Conservation (phyloP, 2,113 vertebrate genomes). For the Microtus pennsylvanicus region DNA sequence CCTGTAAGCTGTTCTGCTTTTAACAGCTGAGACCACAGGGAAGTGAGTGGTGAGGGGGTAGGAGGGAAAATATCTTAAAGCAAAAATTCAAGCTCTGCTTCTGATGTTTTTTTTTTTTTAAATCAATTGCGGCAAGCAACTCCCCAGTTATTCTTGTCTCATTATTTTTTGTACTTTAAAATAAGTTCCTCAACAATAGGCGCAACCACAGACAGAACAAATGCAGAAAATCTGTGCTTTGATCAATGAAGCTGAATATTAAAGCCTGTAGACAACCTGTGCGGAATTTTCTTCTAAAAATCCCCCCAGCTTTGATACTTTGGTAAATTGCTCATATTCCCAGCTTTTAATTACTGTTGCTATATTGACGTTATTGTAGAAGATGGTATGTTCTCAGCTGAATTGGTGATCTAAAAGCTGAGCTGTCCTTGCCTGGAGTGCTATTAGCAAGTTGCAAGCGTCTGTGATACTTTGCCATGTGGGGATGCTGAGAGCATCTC, state of each 20-base stretch:
- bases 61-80: slow-evolving; percentile 42
- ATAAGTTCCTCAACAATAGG: slow-evolving; percentile 50
- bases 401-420: slow-evolving; percentile 10
- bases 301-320: background rate
- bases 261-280: background rate
- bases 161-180: slow-evolving; percentile 64
- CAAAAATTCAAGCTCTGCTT: background rate
- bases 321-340: background rate
- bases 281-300: slow-evolving; percentile 35
- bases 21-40: slow-evolving; percentile 44
- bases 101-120: background rate
- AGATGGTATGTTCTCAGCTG: background rate
- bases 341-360: background rate
- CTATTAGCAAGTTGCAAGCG: background rate
- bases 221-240: background rate
- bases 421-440: background rate
- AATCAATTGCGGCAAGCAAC: slow-evolving; percentile 20
- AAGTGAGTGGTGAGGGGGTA: slow-evolving; percentile 54
- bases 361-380: slow-evolving; percentile 16
- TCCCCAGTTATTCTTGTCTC: slow-evolving; percentile 40
- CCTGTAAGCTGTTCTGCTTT: slow-evolving; percentile 53
- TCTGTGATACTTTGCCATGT: background rate
- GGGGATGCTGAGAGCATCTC: background rate
- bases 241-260: background rate
- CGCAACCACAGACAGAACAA: slow-evolving; percentile 35